phyloP scores from a whole-genome alignment of 2,888 invertebrate genomes.

The Drosophila sordidapex region DNA sequence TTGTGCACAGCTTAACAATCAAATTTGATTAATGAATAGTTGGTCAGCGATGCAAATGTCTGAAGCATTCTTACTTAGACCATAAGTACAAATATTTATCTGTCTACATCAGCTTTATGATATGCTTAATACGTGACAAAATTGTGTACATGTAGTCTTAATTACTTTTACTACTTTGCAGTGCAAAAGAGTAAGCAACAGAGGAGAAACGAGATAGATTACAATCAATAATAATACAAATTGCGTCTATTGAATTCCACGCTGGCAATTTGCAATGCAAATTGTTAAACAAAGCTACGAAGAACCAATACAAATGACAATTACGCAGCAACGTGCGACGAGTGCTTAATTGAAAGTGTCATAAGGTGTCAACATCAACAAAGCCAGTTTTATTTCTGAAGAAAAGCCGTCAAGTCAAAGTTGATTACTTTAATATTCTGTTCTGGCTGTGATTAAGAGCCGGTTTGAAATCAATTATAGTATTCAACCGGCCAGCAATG shows the following conservation, averaged over 20 bases:
- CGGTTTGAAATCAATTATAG: constrained; percentile 32
- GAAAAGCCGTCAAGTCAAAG: constrained; percentile 34
- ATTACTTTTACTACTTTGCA: neutral
- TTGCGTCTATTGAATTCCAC: constrained; percentile 26
- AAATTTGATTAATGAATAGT: constrained; percentile 1
- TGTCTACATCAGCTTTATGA: neutral
- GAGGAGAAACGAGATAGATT: constrained; percentile 8
- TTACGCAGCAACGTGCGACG: constrained; percentile 39
- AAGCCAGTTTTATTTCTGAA: constrained; percentile 46
- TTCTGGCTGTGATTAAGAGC: constrained; percentile 21
- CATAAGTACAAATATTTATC: neutral
- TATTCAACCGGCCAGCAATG: neutral
- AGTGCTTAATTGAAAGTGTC: constrained; percentile 32
- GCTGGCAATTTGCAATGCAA: constrained; percentile 27
- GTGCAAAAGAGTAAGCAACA: neutral
- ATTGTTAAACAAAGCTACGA: constrained; percentile 19
- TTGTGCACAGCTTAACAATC: neutral
- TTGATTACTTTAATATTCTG: constrained; percentile 27
- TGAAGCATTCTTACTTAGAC: neutral
- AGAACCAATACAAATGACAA: constrained; percentile 45
- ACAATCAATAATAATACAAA: constrained; percentile 6
- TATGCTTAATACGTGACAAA: neutral
- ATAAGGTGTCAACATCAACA: constrained; percentile 9
- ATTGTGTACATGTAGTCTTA: neutral
- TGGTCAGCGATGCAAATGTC: neutral